Percentiles rank a stretch among this genome's conserved stretches.
Evolutionary conservation across 2,888 invertebrate species (phyloP).

Genomic region (Eumacrocentrus americanus): DNA sequence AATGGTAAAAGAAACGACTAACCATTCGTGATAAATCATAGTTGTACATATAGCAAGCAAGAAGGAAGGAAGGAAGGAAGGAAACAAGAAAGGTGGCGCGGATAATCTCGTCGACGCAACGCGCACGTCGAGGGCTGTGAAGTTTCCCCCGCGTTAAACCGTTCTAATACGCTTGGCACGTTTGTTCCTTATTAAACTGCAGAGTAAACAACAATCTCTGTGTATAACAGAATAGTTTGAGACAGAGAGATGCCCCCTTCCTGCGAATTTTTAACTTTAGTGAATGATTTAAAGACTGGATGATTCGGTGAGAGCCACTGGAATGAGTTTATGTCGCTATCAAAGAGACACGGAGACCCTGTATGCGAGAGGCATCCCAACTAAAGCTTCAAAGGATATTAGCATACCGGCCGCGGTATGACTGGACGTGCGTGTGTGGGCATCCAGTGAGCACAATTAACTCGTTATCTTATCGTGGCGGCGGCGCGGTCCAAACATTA

Average conservation of each 20-base stretch:
- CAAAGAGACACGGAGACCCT: conserved; percentile 56
- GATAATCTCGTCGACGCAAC: conserved; percentile 54
- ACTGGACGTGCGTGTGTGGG: conserved; percentile 59
- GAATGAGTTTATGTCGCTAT: conserved; percentile 60
- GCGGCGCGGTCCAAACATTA: conserved; percentile 58
- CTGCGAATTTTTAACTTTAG: neutral
- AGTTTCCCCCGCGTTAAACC: conserved; percentile 46
- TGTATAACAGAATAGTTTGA: neutral
- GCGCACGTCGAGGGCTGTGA: conserved; percentile 34
- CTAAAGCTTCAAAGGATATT: conserved; percentile 58
- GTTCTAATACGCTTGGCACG: conserved; percentile 42
- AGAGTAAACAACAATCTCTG: conserved; percentile 5
- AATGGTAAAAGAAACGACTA: conserved; percentile 25
- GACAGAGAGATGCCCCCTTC: neutral
- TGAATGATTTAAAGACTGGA: conserved; percentile 9
- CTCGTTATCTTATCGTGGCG: conserved; percentile 61
- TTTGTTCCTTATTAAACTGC: conserved; percentile 50
- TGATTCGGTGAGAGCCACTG: conserved; percentile 49
- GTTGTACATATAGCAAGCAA: conserved; percentile 9
- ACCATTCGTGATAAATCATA: conserved; percentile 35
- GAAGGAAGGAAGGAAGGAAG: conserved; percentile 34
- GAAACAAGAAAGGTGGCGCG: conserved; percentile 47
- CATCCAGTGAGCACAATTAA: conserved; percentile 61
- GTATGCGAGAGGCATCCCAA: conserved; percentile 55
- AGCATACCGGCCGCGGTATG: conserved; percentile 58